phyloP scores from a whole-genome alignment of 2,888 invertebrate species.

The Graphium colonna region DNA sequence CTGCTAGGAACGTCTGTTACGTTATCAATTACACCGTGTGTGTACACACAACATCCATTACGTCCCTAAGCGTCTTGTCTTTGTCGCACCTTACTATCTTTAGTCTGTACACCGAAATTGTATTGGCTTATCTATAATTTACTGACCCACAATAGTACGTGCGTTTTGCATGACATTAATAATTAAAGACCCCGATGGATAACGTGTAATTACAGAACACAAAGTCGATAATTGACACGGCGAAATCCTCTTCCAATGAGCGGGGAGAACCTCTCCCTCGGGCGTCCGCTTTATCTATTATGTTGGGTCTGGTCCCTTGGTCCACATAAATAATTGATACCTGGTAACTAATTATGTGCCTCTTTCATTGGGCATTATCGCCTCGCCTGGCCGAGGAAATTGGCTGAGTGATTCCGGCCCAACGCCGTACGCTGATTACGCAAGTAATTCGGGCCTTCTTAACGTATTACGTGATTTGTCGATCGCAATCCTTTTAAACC shows the following conservation, averaged over 20 bases:
- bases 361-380: conserved; percentile 33
- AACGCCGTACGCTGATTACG: neutral
- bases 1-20: neutral
- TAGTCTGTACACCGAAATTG: neutral
- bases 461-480: neutral
- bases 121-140: neutral
- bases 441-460: neutral
- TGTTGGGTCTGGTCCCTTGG: conserved; percentile 27
- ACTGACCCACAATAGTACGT: neutral
- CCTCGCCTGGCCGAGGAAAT: conserved; percentile 25
- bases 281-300: conserved; percentile 28
- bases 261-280: conserved; percentile 20
- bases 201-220: conserved; percentile 15
- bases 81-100: neutral
- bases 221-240: conserved; percentile 22
- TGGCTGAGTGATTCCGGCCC: conserved; percentile 15
- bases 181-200: conserved; percentile 8
- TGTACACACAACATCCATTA: neutral
- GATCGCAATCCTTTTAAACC: neutral
- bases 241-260: conserved; percentile 15
- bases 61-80: neutral
- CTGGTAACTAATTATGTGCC: conserved; percentile 49
- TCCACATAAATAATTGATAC: conserved; percentile 56
- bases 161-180: conserved; percentile 19
- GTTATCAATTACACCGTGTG: neutral